Conservation (phyloP, 2,113 vertebrate species). For the Nesoenas mayeri region DNA sequence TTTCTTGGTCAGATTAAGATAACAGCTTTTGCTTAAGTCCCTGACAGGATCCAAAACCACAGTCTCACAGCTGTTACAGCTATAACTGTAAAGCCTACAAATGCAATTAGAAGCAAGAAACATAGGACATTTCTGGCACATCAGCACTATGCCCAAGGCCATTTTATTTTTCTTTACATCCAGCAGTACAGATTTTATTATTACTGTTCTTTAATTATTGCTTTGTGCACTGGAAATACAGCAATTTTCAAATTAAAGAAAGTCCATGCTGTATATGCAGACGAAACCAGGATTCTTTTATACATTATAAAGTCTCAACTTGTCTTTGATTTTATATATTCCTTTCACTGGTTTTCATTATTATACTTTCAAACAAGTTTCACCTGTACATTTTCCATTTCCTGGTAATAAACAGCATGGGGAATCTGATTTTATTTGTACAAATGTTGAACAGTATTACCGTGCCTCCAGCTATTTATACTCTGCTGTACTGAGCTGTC, state of each 20-base stretch:
- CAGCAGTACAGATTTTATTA: not conserved
- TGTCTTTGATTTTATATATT: not conserved
- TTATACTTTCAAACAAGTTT: constrained; percentile 3
- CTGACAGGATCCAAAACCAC: not conserved
- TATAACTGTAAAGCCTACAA: not conserved
- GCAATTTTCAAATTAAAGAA: not conserved
- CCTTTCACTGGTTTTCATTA: constrained; percentile 8
- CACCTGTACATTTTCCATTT: constrained; percentile 1
- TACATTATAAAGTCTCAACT: not conserved
- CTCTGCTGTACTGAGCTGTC: not conserved
- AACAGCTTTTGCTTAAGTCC: not conserved
- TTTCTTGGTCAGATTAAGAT: not conserved
- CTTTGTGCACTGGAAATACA: not conserved
- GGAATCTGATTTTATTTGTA: not conserved
- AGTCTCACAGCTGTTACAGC: not conserved
- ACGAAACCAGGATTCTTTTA: not conserved
- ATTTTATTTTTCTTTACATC: not conserved
- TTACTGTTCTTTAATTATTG: not conserved
- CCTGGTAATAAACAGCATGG: constrained; percentile 6
- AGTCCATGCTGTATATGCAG: not conserved
- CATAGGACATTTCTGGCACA: not conserved
- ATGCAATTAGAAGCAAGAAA: not conserved
- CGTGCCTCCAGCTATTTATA: constrained; percentile 25
- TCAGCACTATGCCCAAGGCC: not conserved
- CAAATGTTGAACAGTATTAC: not conserved